Evolutionary conservation across 1,140 invertebrate genomes (phyloP), one percentile per base, ranked within the genome.

Genomic region (Cotesia chilonis): DNA sequence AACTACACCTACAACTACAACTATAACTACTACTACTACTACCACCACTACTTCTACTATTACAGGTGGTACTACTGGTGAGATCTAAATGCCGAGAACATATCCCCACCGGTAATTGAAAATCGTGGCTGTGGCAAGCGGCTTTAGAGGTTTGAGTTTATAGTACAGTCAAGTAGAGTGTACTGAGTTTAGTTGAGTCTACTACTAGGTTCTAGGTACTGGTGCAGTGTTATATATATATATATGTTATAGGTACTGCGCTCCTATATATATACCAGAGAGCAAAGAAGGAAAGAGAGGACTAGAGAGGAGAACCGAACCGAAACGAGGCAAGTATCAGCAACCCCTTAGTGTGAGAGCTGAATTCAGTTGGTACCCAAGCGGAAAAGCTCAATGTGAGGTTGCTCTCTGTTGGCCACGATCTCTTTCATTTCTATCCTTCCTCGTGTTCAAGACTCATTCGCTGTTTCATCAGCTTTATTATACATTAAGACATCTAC

Each of bases 91-190:
- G 73, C 73, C 71, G 64, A 68, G 70, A 74, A 76, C 69, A 71
- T 72, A 72, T 72, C 70, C 66, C 67, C 70, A 68, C 70, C 70
- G 72, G 72, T 76, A 74, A 76, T 74, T 74, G 73, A 76, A 74
- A 76, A 73, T 74, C 71, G 69, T 73, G 68, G 66, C 70, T 36
- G 68, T 74, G 68, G 69, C 76, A 75, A 77, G 74, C 75, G 72
- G 41, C 14, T 51, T 68, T 68, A 55, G 41, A 68, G 28, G 66
- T 41, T 47, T 47, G 41, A 47, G 41, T 47, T 47, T 47, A 47
- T 47, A 47, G 41, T 47, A 47, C 41, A 47, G 41, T 47, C 41
- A 47, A 47, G 41, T 47, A 47, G 10, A 47, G 41, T 47, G 41
- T 47, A 47, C 6, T 47, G 41, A 47, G 41, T 57, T 57, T 12